Evolutionary conservation across 2,888 invertebrate genomes (phyloP).

Genomic region (Cinara cedri): DNA sequence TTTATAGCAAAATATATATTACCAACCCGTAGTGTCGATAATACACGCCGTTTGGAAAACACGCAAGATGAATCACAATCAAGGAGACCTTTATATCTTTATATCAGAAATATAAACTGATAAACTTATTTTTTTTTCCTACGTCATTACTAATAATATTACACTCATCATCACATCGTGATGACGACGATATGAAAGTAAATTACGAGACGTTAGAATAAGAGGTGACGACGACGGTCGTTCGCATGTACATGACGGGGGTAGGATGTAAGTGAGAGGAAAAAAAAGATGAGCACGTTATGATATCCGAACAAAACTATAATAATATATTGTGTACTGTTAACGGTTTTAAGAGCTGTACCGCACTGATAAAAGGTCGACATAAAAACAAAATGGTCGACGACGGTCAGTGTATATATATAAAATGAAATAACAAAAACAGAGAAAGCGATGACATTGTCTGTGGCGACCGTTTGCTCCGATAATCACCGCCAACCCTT

Average conservation of each 20-base stretch:
- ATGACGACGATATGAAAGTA: not conserved
- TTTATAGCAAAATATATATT: no score
- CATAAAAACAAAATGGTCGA: constrained; percentile 51
- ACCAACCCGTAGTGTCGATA: no score
- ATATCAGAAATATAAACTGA: no score
- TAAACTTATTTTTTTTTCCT: no score
- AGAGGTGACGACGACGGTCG: not conserved
- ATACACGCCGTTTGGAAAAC: no score
- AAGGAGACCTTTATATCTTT: no score
- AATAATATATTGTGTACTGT: not conserved
- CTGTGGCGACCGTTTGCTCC: constrained; percentile 5
- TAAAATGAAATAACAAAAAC: constrained; percentile 7
- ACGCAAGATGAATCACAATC: no score
- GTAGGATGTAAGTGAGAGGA: no score
- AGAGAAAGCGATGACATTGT: not conserved
- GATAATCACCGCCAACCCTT: constrained; percentile 34
- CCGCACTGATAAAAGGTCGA: constrained; percentile 19
- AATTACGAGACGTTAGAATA: not conserved
- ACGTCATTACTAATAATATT: no score
- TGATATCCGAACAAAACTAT: no score
- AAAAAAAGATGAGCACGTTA: no score
- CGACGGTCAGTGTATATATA: not conserved
- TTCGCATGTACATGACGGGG: no score
- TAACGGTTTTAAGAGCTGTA: constrained; percentile 17
- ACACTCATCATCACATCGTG: not conserved